These are phyloP conservation scores for Drosophila mercatorum DNA, from an alignment of 2,888 invertebrate species.

Conservation along the genomic window DNA sequence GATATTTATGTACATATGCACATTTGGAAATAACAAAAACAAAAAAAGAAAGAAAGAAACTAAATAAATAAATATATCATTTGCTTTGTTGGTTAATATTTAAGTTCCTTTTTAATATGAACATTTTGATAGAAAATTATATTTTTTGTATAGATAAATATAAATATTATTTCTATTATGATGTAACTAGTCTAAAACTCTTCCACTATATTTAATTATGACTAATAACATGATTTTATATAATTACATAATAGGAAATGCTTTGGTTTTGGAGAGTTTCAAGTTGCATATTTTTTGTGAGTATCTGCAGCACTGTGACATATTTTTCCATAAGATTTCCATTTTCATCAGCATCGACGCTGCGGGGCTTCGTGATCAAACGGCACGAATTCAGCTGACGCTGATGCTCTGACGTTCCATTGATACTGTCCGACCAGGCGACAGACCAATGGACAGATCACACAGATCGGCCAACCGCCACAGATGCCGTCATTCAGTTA, in stretches of 20 bases:
- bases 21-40: constrained; percentile 1
- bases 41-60: background rate
- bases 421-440: constrained; percentile 18
- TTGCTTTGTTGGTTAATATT: background rate
- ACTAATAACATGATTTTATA: background rate
- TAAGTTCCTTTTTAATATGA: background rate
- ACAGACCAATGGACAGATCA: background rate
- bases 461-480: constrained; percentile 1
- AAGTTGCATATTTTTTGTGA: constrained; percentile 8
- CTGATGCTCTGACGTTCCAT: constrained; percentile 52
- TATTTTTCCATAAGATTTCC: constrained; percentile 57
- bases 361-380: constrained; percentile 71
- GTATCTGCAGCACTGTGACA: constrained; percentile 51
- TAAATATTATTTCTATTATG: background rate
- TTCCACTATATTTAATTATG: background rate
- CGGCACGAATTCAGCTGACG: constrained; percentile 63
- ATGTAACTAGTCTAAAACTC: background rate
- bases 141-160: background rate
- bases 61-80: background rate
- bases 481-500: constrained; percentile 16
- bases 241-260: background rate
- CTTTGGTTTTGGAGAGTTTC: no score
- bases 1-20: constrained; percentile 5
- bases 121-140: background rate
- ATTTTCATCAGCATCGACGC: constrained; percentile 57